Evolutionary conservation across 1,140 invertebrate genomes (phyloP), one percentile per base, ranked within the genome.

Genomic region (Proctacanthus coquilletti): DNA sequence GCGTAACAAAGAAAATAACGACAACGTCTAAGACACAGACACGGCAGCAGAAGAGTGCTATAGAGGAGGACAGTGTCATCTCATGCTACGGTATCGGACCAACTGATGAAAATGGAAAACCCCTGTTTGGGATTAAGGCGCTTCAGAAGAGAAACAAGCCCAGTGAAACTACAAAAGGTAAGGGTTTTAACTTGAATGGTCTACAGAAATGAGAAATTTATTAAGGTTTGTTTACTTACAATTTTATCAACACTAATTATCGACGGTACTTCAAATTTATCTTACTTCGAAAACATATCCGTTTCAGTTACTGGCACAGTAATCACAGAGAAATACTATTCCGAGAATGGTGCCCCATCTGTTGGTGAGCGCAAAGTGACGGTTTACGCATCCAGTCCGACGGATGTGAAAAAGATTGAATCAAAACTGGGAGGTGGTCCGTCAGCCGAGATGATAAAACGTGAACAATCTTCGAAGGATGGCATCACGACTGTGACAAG

Each of bases 1-100:
- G 61, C 18, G 59, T 53, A 6, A 61, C 55, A 34, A 60, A 54
- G 31, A 55, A 46, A 45, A 53, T 59, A 1, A 66, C 63, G 10
- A 53, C 44, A 8, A 61, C 63, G 9, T 60, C 56, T 3, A 62
- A 62, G 29, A 52, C 44, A 3, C 18, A 42, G 11, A 21, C 18
- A 13, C 15, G 25, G 23, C 36, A 9, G 15, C 53, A 55, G 36
- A 47, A 42, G 5, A 51, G 49, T 4, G 34, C 36, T 18, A 18
- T 34, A n/a, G 52, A 56, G 36, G 50, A 61, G 39, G 50, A 56
- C 21, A 69, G 72, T 21, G 77, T 84, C 31, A 81, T 77, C 5
- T 83, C 81, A 2, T 78, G 80, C 51, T 85, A 85, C 53, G 81
- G 83, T 2, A 74, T 81, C 3, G 80, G 80, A 3, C 82, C 83